Percentiles rank a stretch among this genome's conserved stretches.
phyloP scores from a whole-genome alignment of 2,113 vertebrate genomes.

The Orientallactaga bullata region DNA sequence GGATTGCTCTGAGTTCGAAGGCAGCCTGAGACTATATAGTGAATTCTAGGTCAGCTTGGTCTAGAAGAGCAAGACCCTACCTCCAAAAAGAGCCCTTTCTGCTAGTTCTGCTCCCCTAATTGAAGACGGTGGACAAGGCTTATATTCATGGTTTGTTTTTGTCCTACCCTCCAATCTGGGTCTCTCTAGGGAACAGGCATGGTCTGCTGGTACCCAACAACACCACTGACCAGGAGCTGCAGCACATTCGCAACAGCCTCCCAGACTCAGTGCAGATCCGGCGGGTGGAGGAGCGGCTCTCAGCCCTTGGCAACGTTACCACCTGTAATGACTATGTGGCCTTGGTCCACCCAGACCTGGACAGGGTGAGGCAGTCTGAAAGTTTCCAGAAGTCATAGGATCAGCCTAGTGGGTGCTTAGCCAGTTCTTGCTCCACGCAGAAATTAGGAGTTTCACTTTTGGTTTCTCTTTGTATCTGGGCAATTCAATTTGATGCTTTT shows the following conservation, averaged over 20 bases:
- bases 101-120: neutral
- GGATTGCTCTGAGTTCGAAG: no score
- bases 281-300: slow-evolving; percentile 95
- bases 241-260: slow-evolving; percentile 95
- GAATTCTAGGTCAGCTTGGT: no score
- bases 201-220: slow-evolving; percentile 96
- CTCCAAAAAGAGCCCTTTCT: neutral
- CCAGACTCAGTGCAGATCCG: slow-evolving; percentile 94
- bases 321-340: slow-evolving; percentile 98
- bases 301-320: slow-evolving; percentile 96
- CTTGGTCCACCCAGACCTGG: slow-evolving; percentile 96
- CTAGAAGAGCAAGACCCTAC: neutral
- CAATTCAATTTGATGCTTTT: neutral
- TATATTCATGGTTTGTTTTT: slow-evolving; percentile 11
- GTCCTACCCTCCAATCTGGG: slow-evolving; percentile 6
- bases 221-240: slow-evolving; percentile 98
- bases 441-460: neutral
- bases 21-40: no score
- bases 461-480: slow-evolving; percentile 21
- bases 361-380: slow-evolving; percentile 89
- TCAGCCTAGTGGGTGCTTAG: neutral
- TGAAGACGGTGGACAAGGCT: neutral
- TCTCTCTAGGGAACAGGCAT: slow-evolving; percentile 93
- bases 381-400: slow-evolving; percentile 27
- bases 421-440: slow-evolving; percentile 9